Conservation (phyloP, 2,888 invertebrate genomes). For the Yponomeuta sedellus region DNA sequence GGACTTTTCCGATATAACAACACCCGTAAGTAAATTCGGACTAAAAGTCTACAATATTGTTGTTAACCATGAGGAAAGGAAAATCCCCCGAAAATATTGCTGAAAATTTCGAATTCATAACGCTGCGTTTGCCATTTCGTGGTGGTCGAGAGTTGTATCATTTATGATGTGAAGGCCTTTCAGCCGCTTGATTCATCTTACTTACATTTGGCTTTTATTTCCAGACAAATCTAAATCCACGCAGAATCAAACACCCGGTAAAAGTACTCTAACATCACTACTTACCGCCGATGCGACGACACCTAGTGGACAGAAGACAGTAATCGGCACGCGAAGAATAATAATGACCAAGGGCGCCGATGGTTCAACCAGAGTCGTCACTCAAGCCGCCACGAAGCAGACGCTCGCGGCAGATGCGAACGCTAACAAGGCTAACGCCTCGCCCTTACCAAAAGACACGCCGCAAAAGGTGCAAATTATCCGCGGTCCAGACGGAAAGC, state of each 20-base stretch:
- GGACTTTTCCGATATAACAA: no score
- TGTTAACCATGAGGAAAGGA: no score
- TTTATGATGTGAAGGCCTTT: no score
- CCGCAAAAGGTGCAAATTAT: conserved; percentile 93
- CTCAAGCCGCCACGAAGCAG: conserved; percentile 75
- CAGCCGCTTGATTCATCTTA: background rate
- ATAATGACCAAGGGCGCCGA: conserved; percentile 86
- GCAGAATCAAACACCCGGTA: conserved; percentile 75
- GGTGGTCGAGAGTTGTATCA: no score
- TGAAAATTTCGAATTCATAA: no score
- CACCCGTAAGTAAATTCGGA: no score
- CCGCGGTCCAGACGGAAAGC: conserved; percentile 91
- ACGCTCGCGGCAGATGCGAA: conserved; percentile 53
- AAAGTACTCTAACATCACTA: conserved; percentile 81
- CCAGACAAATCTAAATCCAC: conserved; percentile 58
- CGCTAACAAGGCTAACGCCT: conserved; percentile 57
- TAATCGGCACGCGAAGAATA: conserved; percentile 80
- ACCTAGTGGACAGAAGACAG: conserved; percentile 78
- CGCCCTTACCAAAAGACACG: conserved; percentile 59
- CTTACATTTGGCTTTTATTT: conserved; percentile 62
- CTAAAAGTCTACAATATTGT: no score
- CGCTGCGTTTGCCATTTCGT: no score
- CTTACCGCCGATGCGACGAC: conserved; percentile 72
- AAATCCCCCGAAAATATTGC: no score
- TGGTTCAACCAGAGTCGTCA: conserved; percentile 79